These are phyloP conservation scores for Drosophila melanogaster DNA, from an alignment of 1,140 invertebrate species.

Conservation along the genomic window Release_6_plus_ISO1_MT NT_037436.4:18836501-18837000, in stretches of 20 bases:
- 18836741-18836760: conserved; percentile 46
- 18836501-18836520: background rate
- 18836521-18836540: too few relatives aligned
- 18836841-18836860: too few relatives aligned
- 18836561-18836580: background rate
- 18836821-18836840: too few relatives aligned
- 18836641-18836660: conserved; percentile 11
- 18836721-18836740: conserved; percentile 35
- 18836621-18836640: conserved; percentile 28
- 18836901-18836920: conserved; percentile 4
- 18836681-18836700: conserved; percentile 21
- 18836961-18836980: conserved; percentile 21
- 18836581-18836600: conserved; percentile 10
- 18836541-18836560: background rate
- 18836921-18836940: conserved; percentile 46
- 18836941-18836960: conserved; percentile 47
- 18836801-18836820: conserved; percentile 13
- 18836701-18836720: conserved; percentile 6
- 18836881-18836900: background rate
- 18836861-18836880: background rate
- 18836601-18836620: conserved; percentile 20
- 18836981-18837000: background rate
- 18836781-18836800: conserved; percentile 45
- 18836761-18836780: conserved; percentile 24
- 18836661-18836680: conserved; percentile 27